Conservation (phyloP, 1,140 invertebrate genomes). For the Drosophila teissieri region DNA sequence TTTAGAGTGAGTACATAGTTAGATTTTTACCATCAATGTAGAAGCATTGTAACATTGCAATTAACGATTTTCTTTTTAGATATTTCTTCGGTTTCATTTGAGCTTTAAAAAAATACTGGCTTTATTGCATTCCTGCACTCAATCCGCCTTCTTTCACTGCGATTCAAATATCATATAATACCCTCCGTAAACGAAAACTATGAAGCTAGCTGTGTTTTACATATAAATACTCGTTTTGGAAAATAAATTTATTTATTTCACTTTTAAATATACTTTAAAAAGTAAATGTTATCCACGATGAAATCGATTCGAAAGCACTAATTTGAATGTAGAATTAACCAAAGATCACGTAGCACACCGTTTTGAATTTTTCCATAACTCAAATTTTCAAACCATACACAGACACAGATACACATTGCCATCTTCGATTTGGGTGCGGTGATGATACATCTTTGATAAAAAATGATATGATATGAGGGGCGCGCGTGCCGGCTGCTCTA, state of each 20-base stretch:
- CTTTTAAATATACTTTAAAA: slow-evolving; percentile 1
- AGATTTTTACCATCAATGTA: slow-evolving; percentile 6
- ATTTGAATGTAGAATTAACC: slow-evolving; percentile 1
- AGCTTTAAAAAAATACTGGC: slow-evolving; percentile 8
- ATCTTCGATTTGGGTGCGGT: background rate
- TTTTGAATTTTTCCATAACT: background rate
- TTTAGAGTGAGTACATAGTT: slow-evolving; percentile 8
- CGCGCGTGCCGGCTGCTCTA: background rate
- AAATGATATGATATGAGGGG: background rate
- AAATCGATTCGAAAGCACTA: slow-evolving; percentile 5
- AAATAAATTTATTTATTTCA: slow-evolving; percentile 8
- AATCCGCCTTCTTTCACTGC: background rate
- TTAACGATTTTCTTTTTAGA: background rate
- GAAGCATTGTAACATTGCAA: slow-evolving; percentile 13
- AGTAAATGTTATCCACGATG: background rate
- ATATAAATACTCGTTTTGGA: slow-evolving; percentile 7
- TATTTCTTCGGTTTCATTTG: slow-evolving; percentile 1
- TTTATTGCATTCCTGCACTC: slow-evolving; percentile 5
- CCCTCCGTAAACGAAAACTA: background rate
- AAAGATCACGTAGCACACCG: slow-evolving; percentile 6
- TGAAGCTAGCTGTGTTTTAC: background rate
- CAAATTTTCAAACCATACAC: slow-evolving; percentile 24
- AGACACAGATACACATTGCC: slow-evolving; percentile 11
- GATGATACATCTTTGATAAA: slow-evolving; percentile 4
- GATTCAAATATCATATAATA: background rate